These are phyloP conservation scores for Vulpes lagopus DNA, from an alignment of 2,113 vertebrate genomes.

Conservation along the genomic window DNA sequence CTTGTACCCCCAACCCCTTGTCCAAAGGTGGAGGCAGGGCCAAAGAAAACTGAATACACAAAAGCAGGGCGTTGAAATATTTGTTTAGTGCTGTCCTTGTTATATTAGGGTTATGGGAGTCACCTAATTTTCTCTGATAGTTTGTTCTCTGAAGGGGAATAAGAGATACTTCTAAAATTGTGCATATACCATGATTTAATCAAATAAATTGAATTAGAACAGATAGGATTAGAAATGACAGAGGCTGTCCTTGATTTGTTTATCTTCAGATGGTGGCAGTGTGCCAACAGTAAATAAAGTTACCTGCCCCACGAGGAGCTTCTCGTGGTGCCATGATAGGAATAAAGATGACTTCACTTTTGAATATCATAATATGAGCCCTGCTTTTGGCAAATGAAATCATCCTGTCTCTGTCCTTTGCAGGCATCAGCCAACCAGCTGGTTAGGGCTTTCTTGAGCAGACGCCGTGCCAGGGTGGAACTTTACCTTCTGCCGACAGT, in stretches of 20 bases:
- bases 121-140: not conserved
- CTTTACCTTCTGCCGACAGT: constrained; percentile 51
- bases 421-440: not conserved
- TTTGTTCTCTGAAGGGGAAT: constrained; percentile 47
- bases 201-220: not conserved
- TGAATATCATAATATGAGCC: not conserved
- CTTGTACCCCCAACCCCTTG: accelerated
- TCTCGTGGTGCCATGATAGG: not conserved
- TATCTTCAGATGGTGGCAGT: not conserved
- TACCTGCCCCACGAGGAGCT: not conserved
- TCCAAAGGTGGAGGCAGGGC: not conserved
- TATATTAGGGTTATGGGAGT: not conserved
- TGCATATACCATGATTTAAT: not conserved
- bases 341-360: constrained; percentile 68
- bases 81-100: not conserved
- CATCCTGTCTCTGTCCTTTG: not conserved
- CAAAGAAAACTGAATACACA: not conserved
- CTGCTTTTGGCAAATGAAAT: constrained; percentile 54
- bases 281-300: not conserved
- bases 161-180: not conserved
- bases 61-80: not conserved
- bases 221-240: not conserved
- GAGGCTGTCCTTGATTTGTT: not conserved
- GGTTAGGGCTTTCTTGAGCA: not conserved
- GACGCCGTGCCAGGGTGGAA: not conserved